Conservation (phyloP, 2,888 invertebrate species). For the Oeneis ivallda region DNA sequence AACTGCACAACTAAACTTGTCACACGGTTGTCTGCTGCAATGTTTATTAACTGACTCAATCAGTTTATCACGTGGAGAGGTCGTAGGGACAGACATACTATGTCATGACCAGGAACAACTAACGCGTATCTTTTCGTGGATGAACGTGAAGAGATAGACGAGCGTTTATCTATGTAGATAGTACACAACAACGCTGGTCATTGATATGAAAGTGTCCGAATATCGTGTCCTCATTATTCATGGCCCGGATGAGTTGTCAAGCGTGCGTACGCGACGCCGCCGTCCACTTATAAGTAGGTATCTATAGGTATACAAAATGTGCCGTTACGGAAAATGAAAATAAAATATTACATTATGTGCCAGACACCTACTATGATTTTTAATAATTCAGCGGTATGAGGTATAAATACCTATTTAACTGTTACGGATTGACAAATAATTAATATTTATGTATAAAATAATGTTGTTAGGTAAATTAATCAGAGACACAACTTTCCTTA, state of each 20-base stretch:
- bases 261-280: slow-evolving; percentile 55
- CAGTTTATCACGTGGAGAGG: slow-evolving; percentile 16
- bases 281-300: slow-evolving; percentile 33
- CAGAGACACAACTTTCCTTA: no score
- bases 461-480: no score
- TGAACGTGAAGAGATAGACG: slow-evolving; percentile 23
- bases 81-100: slow-evolving; percentile 12
- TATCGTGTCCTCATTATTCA: slow-evolving; percentile 41
- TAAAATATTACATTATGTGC: not conserved
- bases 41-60: slow-evolving; percentile 3
- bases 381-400: no score
- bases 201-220: slow-evolving; percentile 33
- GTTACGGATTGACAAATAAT: no score
- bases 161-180: slow-evolving; percentile 28
- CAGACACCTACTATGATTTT: no score
- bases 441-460: no score
- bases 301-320: not conserved
- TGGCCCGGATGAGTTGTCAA: slow-evolving; percentile 51
- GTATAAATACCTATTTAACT: no score
- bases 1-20: not conserved
- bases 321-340: not conserved
- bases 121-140: slow-evolving; percentile 3
- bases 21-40: slow-evolving; percentile 1
- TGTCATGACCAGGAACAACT: not conserved
- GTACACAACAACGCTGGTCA: slow-evolving; percentile 13